Evolutionary conservation across 2,797 vertebrate genomes (phyloP), one percentile per base, ranked within the genome.

Genomic region (Salmo trutta): DNA sequence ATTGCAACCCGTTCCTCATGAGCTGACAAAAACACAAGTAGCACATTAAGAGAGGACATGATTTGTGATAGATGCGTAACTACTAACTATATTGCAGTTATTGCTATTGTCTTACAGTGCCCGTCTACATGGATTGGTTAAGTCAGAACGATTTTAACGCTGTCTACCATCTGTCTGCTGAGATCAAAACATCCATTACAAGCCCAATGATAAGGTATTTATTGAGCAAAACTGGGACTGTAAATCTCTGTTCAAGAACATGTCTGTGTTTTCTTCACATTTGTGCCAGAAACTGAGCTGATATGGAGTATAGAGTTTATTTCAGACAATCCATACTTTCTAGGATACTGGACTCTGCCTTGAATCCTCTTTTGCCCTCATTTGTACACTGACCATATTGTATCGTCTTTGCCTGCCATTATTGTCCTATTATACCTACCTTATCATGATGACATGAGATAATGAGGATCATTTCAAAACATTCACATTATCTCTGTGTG

Each of bases 241-340:
- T 91, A 87, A 87, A 91, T 89, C 87, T 88, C 81, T 82, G 85
- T 81, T 85, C 65, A 86, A 82, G 86, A 88, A 83, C 81, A 84
- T 81, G 74, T 81, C 80, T 62, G 84, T 85, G 87, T 95, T 95
- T 93, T 92, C 86, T 92, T 91, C 86, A 66, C 14, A 24, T 80
- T 90, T 91, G 90, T 93, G 92, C 92, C 92, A 95, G 92, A 89
- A 93, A 88, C 90, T 83, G 88, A 87, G 92, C 86, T 90, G 88
- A 93, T 91, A 93, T 88, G 91, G 87, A 91, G 89, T 5, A 76
- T 88, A 93, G 88, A 87, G 82, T 78, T 0, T 24, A 88, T 88
- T 52, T 0, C 81, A 89, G 87, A n/a, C 74, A 83, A 91, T 88
- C 87, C 87, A 79, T 88, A 89, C 88, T 87, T 91, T 88, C 85